These are phyloP conservation scores for Leuciscus idus DNA, from an alignment of 2,113 vertebrate genomes.

Conservation along the genomic window DNA sequence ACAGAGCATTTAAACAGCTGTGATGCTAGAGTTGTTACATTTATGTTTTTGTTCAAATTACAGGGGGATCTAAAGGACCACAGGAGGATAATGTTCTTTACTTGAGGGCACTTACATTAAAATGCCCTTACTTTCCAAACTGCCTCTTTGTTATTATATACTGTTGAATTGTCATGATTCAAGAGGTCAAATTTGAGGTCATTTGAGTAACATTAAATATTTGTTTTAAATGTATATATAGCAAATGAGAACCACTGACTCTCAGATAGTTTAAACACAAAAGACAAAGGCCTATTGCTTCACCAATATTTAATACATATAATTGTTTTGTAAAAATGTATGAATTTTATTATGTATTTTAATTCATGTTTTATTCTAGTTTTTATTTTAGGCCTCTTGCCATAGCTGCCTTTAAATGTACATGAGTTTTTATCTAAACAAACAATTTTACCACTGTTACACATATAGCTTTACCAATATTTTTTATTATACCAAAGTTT, in stretches of 20 bases:
- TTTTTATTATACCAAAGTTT: no score
- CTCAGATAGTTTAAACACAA: background rate
- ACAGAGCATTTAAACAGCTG: slow-evolving; percentile 6
- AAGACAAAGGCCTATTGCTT: background rate
- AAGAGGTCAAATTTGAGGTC: background rate
- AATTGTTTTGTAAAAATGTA: background rate
- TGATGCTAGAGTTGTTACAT: background rate
- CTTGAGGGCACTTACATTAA: background rate
- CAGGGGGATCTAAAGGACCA: background rate
- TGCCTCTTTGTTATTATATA: background rate
- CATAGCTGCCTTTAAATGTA: no score
- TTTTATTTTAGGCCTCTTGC: no score
- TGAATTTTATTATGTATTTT: no score
- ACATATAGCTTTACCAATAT: no score
- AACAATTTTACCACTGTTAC: no score
- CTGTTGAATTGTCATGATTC: background rate
- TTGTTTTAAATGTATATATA: background rate
- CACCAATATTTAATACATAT: background rate
- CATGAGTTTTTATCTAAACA: no score
- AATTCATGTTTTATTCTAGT: no score
- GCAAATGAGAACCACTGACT: background rate
- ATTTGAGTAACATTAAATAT: background rate
- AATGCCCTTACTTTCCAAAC: background rate
- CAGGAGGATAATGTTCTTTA: background rate
- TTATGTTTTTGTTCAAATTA: background rate